Conservation (phyloP, 2,113 vertebrate species). For the Siphamia tubifer region DNA sequence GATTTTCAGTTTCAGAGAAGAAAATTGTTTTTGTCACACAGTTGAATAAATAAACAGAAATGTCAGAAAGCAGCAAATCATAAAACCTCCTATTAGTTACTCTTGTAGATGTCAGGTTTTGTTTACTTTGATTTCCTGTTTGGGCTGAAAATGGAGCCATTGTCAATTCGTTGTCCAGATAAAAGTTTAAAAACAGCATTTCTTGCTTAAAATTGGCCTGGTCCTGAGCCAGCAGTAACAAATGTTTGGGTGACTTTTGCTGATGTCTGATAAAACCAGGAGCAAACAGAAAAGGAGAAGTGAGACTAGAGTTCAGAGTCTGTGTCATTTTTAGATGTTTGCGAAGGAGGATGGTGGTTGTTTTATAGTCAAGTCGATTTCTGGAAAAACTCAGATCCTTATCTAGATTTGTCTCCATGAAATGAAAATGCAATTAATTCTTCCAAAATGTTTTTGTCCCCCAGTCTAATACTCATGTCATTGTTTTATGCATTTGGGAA, state of each 20-base stretch:
- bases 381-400: not conserved
- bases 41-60: not conserved
- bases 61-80: not conserved
- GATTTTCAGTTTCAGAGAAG: too few species aligned
- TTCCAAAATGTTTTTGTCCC: too few species aligned
- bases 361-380: not conserved
- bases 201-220: slow-evolving; percentile 15
- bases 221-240: slow-evolving; percentile 19
- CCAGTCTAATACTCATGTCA: too few species aligned
- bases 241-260: slow-evolving; percentile 34
- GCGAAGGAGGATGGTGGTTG: not conserved
- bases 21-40: too few species aligned
- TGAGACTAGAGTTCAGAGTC: slow-evolving; percentile 22
- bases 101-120: not conserved
- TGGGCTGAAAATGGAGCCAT: slow-evolving; percentile 1
- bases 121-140: slow-evolving; percentile 37
- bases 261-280: slow-evolving; percentile 45
- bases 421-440: too few species aligned
- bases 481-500: too few species aligned
- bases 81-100: not conserved
- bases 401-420: not conserved
- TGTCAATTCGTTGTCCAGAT: slow-evolving; percentile 9
- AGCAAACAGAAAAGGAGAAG: slow-evolving; percentile 47
- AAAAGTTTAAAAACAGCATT: slow-evolving; percentile 47
- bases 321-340: slow-evolving; percentile 24